Base-by-base conservation (phyloP, 1,140 invertebrate species). In the Formica exsecta region DNA sequence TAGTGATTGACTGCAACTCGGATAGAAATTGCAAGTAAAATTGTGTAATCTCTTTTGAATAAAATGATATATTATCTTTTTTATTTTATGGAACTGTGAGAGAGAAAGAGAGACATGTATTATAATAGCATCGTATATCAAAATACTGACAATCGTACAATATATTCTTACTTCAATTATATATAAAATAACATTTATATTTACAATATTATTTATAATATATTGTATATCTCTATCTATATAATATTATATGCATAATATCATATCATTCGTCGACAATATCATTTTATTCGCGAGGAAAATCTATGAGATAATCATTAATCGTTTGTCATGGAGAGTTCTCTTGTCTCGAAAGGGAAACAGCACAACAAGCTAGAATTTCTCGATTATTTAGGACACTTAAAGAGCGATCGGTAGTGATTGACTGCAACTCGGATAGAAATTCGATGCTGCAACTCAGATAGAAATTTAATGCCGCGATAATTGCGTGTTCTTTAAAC, bases 271-370 rank as follows among this genome's bases (percentile, higher is more conserved):
- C 5, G 36, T 6, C 5, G 36, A 22, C 29, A 16, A 3, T 36
- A 61, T 2, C 22, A 16, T 19, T 61, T 32, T 1, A 6, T 59
- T 59, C 29, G 36, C 25, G 6, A 29, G 13, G 0, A 54, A 59
- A 74, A 36, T 19, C 36, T 44, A 13, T 1, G 9, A 29, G 25
- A 2, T 61, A 75, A 74, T 81, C 22, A 32, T 19, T 22, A 41
- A 41, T 75, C 25, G 38, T 74, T 74, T 32, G 38, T 83, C 79
- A 61, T 83, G 19, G 25, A 75, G 54, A 61, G 48, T 74, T 73
- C 22, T 32, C 22, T 32, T 22, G 22, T 22, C 22, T 22, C 22
- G 22, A 22, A 87, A 88, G 87, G 68, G 87, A 88, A 88, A 83
- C n/a, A 16, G 32, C 22, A 6, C 22, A 22, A 13, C 9, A 1